A percentile compares a stretch with the other conserved stretches of the same genome.
These are phyloP conservation scores for Carapus acus DNA, from an alignment of 2,797 vertebrate species.

Conservation along the genomic window DNA sequence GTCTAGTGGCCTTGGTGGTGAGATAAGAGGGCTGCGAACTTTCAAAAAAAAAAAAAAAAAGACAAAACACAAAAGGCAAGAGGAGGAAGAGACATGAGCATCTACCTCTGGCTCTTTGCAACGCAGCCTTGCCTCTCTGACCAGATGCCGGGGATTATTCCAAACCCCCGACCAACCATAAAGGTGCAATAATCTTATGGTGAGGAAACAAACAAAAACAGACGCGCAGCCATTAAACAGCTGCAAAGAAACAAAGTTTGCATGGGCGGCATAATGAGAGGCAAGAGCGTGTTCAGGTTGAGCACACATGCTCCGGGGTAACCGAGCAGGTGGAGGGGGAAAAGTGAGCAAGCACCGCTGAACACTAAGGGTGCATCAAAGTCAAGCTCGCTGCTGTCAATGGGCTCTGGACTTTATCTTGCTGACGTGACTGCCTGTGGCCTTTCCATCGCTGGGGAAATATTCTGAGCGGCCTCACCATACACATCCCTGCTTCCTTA, in stretches of 20 bases:
- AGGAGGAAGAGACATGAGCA: conserved; percentile 40
- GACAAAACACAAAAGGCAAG: conserved; percentile 36
- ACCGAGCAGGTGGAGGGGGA: conserved; percentile 35
- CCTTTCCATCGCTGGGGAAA: conserved; percentile 54
- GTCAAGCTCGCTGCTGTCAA: conserved; percentile 72
- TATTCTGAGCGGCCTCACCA: conserved; percentile 52
- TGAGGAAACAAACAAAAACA: conserved; percentile 79
- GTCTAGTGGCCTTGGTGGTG: conserved; percentile 52
- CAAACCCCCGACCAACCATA: conserved; percentile 78
- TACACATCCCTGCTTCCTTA: conserved; percentile 40
- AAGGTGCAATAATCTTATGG: conserved; percentile 82
- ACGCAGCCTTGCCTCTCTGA: conserved; percentile 61
- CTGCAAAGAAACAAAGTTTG: conserved; percentile 77
- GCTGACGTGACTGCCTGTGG: conserved; percentile 62
- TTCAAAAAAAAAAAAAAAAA: conserved; percentile 52
- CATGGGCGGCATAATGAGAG: conserved; percentile 70
- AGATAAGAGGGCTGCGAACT: no score
- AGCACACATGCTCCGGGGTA: conserved; percentile 61
- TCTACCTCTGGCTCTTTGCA: conserved; percentile 56
- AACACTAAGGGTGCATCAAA: conserved; percentile 72
- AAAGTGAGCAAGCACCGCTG: conserved; percentile 34
- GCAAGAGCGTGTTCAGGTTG: conserved; percentile 63
- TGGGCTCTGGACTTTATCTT: conserved; percentile 61
- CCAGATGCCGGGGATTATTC: conserved; percentile 81
- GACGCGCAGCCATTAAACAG: conserved; percentile 76